Percentiles rank a stretch among this genome's conserved stretches.
Conservation (phyloP, 30 jellyfish, hydroid and myxozoan genomes). For the Aurelia aurita region DNA sequence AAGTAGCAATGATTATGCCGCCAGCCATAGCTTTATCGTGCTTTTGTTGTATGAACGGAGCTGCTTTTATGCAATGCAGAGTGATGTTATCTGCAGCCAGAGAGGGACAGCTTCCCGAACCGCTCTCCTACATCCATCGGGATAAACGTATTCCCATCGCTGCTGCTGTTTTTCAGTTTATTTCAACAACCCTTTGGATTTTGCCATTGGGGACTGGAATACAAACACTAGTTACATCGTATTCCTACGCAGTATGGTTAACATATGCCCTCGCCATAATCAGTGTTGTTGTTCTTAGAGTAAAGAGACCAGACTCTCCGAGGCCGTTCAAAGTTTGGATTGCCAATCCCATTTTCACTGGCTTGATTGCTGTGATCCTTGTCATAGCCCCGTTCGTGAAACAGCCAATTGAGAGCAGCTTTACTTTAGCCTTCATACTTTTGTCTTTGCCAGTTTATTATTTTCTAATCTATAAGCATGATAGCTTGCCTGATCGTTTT, state of each 20-base stretch:
- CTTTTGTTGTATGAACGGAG: slow-evolving; percentile 37
- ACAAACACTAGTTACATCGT: slow-evolving; percentile 24
- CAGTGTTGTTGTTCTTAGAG: slow-evolving; percentile 43
- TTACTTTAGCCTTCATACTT: slow-evolving; percentile 4
- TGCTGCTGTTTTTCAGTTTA: not conserved
- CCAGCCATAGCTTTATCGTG: slow-evolving; percentile 15
- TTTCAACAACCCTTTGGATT: slow-evolving; percentile 6
- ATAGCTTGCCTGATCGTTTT: not conserved
- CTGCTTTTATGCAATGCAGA: slow-evolving; percentile 21
- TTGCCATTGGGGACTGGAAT: slow-evolving; percentile 7
- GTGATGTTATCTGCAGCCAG: slow-evolving; percentile 46
- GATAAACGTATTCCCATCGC: slow-evolving; percentile 38
- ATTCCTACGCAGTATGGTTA: slow-evolving; percentile 47
- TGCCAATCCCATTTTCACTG: slow-evolving; percentile 50
- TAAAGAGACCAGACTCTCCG: slow-evolving; percentile 25
- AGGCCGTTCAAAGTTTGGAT: slow-evolving; percentile 69
- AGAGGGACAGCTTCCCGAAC: slow-evolving; percentile 59
- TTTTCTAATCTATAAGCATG: not conserved
- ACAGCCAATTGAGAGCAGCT: slow-evolving; percentile 21
- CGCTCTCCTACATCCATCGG: slow-evolving; percentile 38
- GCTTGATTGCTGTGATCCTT: slow-evolving; percentile 6
- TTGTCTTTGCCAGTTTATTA: slow-evolving; percentile 31
- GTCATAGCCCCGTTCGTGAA: slow-evolving; percentile 28
- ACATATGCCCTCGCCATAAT: slow-evolving; percentile 36
- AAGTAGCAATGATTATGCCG: slow-evolving; percentile 33